Percentiles rank a stretch among this genome's conserved stretches.
phyloP scores from a whole-genome alignment of 2,113 vertebrate species.

The Triplophysa siluroides region DNA sequence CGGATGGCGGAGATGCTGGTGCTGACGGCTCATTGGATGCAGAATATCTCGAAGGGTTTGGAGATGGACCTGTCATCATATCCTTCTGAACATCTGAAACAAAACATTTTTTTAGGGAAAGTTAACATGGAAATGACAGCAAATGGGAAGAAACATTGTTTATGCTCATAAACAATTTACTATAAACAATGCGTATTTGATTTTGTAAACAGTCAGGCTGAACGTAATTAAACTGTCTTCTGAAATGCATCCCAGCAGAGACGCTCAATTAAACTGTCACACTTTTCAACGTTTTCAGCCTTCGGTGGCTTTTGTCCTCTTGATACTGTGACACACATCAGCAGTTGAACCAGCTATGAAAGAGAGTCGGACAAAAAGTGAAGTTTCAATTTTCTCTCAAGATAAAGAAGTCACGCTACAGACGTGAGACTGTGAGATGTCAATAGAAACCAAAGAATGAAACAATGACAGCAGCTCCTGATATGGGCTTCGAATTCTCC shows the following conservation, averaged over 20 bases:
- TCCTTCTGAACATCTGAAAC: constrained; percentile 81
- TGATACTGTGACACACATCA: constrained; percentile 54
- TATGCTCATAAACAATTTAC: too few species aligned
- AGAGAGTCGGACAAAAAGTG: constrained; percentile 54
- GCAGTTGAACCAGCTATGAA: constrained; percentile 15
- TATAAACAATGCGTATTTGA: too few species aligned
- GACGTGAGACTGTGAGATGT: constrained; percentile 55
- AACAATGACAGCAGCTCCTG: constrained; percentile 57
- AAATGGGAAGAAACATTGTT: too few species aligned
- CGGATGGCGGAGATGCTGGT: constrained; percentile 74
- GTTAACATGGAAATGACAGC: too few species aligned
- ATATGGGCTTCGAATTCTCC: constrained; percentile 62
- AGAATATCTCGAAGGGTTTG: constrained; percentile 76
- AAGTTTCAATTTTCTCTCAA: constrained; percentile 60
- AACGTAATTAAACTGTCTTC: constrained; percentile 26
- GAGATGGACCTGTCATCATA: constrained; percentile 76
- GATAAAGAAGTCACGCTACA: constrained; percentile 63
- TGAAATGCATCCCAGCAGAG: not conserved
- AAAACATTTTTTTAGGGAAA: constrained; percentile 6
- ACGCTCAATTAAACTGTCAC: constrained; percentile 43
- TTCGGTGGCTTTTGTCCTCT: constrained; percentile 27
- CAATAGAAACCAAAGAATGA: constrained; percentile 56
- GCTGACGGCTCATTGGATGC: constrained; percentile 79
- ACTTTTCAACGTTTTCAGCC: constrained; percentile 46
- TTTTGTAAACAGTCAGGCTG: not conserved